phyloP scores from a whole-genome alignment of 2,113 vertebrate genomes.

The Periophthalmodon schlosseri region DNA sequence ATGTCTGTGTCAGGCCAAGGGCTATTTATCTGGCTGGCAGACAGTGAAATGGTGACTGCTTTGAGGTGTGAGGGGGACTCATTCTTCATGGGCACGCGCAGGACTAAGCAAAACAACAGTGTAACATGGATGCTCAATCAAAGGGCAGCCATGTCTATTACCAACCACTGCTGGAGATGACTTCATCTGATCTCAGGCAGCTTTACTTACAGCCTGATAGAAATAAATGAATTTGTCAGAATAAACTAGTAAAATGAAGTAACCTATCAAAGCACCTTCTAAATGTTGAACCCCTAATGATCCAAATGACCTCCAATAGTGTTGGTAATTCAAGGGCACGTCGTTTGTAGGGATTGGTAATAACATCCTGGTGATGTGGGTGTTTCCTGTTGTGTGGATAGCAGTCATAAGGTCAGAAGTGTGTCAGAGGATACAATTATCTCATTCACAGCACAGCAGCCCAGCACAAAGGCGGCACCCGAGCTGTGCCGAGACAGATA shows the following conservation, averaged over 20 bases:
- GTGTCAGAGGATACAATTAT: slow-evolving; percentile 10
- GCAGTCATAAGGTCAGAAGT: slow-evolving; percentile 26
- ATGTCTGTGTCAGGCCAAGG: slow-evolving; percentile 73
- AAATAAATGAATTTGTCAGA: slow-evolving; percentile 52
- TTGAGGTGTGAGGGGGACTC: slow-evolving; percentile 59
- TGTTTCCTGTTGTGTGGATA: slow-evolving; percentile 56
- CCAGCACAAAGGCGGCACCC: slow-evolving; percentile 6
- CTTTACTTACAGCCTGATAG: slow-evolving; percentile 58
- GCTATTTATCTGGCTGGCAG: slow-evolving; percentile 76
- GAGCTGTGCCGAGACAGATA: not conserved
- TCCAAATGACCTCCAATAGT: not conserved
- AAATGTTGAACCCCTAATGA: not conserved
- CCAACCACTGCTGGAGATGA: slow-evolving; percentile 56
- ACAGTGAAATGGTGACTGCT: slow-evolving; percentile 71
- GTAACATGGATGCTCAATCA: slow-evolving; percentile 70
- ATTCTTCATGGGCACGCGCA: slow-evolving; percentile 68
- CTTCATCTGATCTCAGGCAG: slow-evolving; percentile 64
- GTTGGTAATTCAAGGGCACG: not conserved
- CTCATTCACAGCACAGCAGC: slow-evolving; percentile 7
- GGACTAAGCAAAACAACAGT: slow-evolving; percentile 52
- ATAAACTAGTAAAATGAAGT: not conserved
- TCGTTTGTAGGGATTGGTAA: not conserved
- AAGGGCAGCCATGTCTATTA: slow-evolving; percentile 75
- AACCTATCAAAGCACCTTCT: not conserved
- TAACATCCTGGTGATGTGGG: slow-evolving; percentile 9